Evolutionary conservation across 2,797 vertebrate genomes (phyloP).

Genomic region (Rhadinocentrus ornatus): DNA sequence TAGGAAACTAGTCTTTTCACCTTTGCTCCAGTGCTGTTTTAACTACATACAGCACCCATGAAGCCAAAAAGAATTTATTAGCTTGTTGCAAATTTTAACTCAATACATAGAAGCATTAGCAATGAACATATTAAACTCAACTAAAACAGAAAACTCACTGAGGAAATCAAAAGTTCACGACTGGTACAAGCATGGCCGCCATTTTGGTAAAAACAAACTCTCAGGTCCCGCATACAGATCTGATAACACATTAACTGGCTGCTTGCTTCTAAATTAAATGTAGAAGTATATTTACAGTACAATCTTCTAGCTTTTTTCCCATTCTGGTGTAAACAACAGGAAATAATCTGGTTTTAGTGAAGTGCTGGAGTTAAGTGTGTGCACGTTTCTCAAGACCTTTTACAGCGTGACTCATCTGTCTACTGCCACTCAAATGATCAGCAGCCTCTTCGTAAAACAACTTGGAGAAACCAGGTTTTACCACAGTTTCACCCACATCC

Average conservation of each 20-base stretch:
- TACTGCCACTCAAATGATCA: constrained; percentile 46
- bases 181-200: not conserved
- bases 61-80: not conserved
- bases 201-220: not conserved
- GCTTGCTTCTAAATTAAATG: constrained; percentile 3
- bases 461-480: constrained; percentile 25
- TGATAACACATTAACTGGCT: not conserved
- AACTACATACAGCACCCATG: not conserved
- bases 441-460: constrained; percentile 49
- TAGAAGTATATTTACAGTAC: not conserved
- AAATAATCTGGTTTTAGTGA: constrained; percentile 1
- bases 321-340: not conserved
- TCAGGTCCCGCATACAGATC: not conserved
- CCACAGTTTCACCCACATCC: constrained; percentile 24
- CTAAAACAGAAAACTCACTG: not conserved
- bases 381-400: constrained; percentile 32
- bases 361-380: constrained; percentile 20
- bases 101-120: not conserved
- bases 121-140: not conserved
- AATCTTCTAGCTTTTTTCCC: not conserved
- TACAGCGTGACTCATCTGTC: constrained; percentile 30
- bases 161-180: not conserved
- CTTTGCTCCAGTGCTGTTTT: not conserved
- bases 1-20: not conserved
- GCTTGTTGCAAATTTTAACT: not conserved